Evolutionary conservation across 2,113 vertebrate genomes (phyloP), one percentile per base, ranked within the genome.

Genomic region (Etheostoma spectabile): DNA sequence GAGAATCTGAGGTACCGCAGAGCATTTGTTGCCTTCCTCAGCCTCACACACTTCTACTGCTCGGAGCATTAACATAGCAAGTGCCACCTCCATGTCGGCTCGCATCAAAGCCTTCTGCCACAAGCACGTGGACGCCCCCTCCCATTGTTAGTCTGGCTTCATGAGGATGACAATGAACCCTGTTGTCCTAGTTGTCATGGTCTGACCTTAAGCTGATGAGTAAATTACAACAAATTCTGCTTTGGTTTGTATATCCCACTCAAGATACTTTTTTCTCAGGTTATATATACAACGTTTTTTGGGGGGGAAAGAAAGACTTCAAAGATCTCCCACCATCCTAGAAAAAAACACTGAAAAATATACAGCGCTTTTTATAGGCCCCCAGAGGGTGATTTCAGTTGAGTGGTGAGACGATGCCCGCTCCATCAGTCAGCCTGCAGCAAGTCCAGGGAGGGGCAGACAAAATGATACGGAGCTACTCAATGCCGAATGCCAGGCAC

Each of bases 351-450:
- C 22, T 49, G 10, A 56, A 33, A 55, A 71, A 24, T 52, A 30
- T 67, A 66, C 48, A 59, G 62, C n/a, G 21, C 35, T 21, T 15
- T 59, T 84, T 78, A 51, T 67, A 56, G 53, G 38, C 48, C 80
- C 53, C 46, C 84, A 30, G 33, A 79, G 76, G 49, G 52, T 52
- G 55, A 66, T 83, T 85, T 68, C 27, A 77, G 57, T 22, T 80
- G 61, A 86, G 62, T 48, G 30, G 59, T 45, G 46, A 79, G 59
- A 84, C n/a, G 45, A 73, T 75, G 59, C 33, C 51, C 33, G 10
- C 72, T 77, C 79, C 79, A 82, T 84, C 75, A 83, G 60, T 85
- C 86, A 81, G 76, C 65, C 63, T 69, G 72, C 68, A 59, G 85
- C 69, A 33, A 64, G 63, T 82, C 69, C 64, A 68, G 56, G 38